phyloP scores from a whole-genome alignment of 2,888 invertebrate genomes.

The Neoaliturus tenellus region DNA sequence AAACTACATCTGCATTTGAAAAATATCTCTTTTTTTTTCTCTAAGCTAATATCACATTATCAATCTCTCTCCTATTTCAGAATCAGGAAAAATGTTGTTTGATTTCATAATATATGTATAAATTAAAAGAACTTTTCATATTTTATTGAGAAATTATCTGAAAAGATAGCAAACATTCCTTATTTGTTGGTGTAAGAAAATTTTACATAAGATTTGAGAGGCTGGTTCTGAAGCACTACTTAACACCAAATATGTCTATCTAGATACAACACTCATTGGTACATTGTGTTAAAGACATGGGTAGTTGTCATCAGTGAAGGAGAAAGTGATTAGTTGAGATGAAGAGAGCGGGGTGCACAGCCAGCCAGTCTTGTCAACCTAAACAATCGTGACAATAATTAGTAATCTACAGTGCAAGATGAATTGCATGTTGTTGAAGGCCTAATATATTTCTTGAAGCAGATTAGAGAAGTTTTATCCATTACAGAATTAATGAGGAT shows the following conservation, averaged over 20 bases:
- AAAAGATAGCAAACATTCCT: background rate
- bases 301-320: background rate
- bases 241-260: background rate
- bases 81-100: background rate
- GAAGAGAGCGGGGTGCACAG: conserved; percentile 14
- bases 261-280: background rate
- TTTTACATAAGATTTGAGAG: background rate
- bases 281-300: background rate
- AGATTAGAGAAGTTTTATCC: too few relatives aligned
- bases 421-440: too few relatives aligned
- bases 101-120: background rate
- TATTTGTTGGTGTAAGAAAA: background rate
- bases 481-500: too few relatives aligned
- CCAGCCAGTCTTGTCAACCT: conserved; percentile 32
- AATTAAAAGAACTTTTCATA: background rate
- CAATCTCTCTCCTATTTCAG: conserved; percentile 19
- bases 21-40: background rate
- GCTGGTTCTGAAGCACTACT: background rate
- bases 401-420: too few relatives aligned
- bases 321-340: background rate
- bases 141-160: background rate
- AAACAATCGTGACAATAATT: background rate
- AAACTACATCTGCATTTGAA: background rate
- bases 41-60: conserved; percentile 31
- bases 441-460: too few relatives aligned